Conservation (phyloP, 2,888 invertebrate genomes). For the Cataglyphis rosenhaueri region DNA sequence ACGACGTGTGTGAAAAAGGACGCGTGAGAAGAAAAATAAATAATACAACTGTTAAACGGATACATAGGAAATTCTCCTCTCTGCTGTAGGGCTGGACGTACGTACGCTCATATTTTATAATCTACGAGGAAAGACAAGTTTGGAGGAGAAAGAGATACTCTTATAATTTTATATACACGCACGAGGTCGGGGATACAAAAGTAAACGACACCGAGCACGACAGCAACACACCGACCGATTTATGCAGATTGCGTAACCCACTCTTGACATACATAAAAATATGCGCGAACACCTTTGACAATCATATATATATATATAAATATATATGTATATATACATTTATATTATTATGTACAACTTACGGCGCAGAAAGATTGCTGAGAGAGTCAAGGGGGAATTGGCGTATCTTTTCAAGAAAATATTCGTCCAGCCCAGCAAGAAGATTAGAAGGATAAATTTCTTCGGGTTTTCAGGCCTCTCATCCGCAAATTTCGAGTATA, state of each 20-base stretch:
- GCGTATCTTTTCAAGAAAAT: slow-evolving; percentile 75
- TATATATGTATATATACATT: slow-evolving; percentile 47
- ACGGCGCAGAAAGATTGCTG: neutral
- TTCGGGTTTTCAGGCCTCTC: neutral
- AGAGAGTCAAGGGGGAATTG: slow-evolving; percentile 56
- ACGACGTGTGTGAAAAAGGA: slow-evolving; percentile 23
- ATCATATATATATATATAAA: slow-evolving; percentile 41
- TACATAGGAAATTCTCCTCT: slow-evolving; percentile 9
- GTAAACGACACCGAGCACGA: slow-evolving; percentile 56
- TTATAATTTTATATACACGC: slow-evolving; percentile 46
- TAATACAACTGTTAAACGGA: slow-evolving; percentile 5
- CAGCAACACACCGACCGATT: slow-evolving; percentile 56
- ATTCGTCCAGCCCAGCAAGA: slow-evolving; percentile 76
- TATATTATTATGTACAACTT: slow-evolving; percentile 53
- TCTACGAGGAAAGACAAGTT: neutral
- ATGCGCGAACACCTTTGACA: slow-evolving; percentile 54
- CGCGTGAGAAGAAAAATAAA: neutral
- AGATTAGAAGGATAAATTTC: slow-evolving; percentile 29
- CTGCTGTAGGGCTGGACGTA: slow-evolving; percentile 54
- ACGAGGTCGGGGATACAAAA: slow-evolving; percentile 40
- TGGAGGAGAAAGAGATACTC: neutral
- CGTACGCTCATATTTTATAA: neutral
- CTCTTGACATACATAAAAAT: slow-evolving; percentile 52
- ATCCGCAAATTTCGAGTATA: slow-evolving; percentile 10
- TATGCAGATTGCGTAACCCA: slow-evolving; percentile 47